phyloP scores from a whole-genome alignment of 2,797 vertebrate genomes.

The Microctenopoma lineatum region DNA sequence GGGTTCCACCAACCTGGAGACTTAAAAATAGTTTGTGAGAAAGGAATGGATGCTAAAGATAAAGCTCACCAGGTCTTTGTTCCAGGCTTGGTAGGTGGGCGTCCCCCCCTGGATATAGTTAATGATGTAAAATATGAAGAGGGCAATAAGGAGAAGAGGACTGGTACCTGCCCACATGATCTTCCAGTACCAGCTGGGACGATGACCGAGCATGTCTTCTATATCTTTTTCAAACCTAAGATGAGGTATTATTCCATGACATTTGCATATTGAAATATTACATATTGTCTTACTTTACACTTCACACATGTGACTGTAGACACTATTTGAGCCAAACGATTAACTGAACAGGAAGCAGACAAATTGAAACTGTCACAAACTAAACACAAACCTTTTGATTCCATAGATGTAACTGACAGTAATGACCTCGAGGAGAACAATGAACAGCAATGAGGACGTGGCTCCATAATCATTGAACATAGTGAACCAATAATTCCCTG shows the following conservation, averaged over 20 bases:
- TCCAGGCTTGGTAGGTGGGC: constrained; percentile 91
- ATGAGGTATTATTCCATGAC: background rate
- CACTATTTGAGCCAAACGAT: background rate
- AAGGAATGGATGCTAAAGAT: background rate
- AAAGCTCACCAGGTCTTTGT: constrained; percentile 85
- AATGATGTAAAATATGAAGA: constrained; percentile 89
- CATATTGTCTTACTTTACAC: background rate
- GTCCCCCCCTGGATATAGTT: constrained; percentile 90
- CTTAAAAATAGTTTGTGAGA: too few species aligned
- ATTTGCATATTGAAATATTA: too few species aligned
- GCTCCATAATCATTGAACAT: constrained; percentile 94
- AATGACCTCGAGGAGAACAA: constrained; percentile 90
- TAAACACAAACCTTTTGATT: constrained; percentile 83
- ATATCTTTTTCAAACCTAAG: constrained; percentile 92
- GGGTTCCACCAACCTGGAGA: background rate
- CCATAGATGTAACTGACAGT: constrained; percentile 91
- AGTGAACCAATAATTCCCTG: constrained; percentile 95
- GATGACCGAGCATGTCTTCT: constrained; percentile 87
- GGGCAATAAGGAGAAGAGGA: constrained; percentile 87
- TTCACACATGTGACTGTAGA: background rate
- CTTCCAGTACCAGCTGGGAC: constrained; percentile 90
- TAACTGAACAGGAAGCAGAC: background rate
- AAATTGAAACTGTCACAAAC: background rate
- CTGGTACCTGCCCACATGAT: constrained; percentile 87
- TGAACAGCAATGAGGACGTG: constrained; percentile 90